Percentiles rank a stretch among this genome's conserved stretches.
Evolutionary conservation across 2,797 vertebrate species (phyloP).

Genomic region (Coracias cyanogaster): DNA sequence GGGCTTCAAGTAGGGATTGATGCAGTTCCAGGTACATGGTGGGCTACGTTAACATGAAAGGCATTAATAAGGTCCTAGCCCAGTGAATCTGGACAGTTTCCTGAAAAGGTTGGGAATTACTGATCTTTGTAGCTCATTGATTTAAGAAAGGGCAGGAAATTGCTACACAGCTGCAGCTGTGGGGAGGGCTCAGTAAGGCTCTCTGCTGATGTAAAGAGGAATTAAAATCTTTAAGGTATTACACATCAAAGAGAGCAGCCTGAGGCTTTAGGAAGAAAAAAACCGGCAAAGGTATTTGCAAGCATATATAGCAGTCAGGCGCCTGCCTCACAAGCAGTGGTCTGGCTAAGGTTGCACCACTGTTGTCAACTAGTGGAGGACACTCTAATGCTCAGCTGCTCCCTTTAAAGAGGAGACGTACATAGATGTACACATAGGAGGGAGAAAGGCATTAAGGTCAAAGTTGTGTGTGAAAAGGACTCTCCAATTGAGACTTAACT

Average conservation of each 20-base stretch:
- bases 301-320: conserved; percentile 38
- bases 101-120: conserved; percentile 61
- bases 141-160: conserved; percentile 71
- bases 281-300: conserved; percentile 27
- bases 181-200: conserved; percentile 52
- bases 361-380: conserved; percentile 1
- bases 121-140: conserved; percentile 71
- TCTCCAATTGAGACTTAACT: background rate
- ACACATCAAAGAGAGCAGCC: conserved; percentile 46
- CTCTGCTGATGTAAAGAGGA: conserved; percentile 71
- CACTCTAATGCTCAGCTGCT: background rate
- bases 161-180: conserved; percentile 53
- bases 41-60: conserved; percentile 39
- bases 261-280: conserved; percentile 37
- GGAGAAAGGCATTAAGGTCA: background rate
- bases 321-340: conserved; percentile 25
- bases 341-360: conserved; percentile 47
- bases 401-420: background rate
- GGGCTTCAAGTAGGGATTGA: background rate
- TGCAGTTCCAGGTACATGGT: conserved; percentile 59
- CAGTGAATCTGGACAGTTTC: conserved; percentile 49
- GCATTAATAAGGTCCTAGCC: conserved; percentile 56
- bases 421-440: background rate
- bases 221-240: conserved; percentile 74
- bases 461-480: background rate